Evolutionary conservation across 2,888 invertebrate genomes (phyloP), one percentile per base, ranked within the genome.

Genomic region (Himalopsyche japonica): DNA sequence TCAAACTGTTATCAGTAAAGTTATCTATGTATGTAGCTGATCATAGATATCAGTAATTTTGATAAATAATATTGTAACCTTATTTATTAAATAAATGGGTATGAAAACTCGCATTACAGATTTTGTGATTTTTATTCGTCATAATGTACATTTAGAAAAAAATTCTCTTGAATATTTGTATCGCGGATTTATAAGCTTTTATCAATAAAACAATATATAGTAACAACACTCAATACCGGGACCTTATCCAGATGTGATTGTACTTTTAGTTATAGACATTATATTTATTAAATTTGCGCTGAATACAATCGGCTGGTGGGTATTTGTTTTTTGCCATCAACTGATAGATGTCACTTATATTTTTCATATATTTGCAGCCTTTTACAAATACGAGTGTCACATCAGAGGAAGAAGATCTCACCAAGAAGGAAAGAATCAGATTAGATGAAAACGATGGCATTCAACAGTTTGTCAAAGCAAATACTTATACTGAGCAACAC

Each of bases 381-480:
- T 95, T 95, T 90, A 95, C 95, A 10, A 94, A 94, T 88, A 93
- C 93, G 79, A 95, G 95, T 86, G 93, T 95, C 79, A 95, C 95
- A 57, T 96, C 96, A 8, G 96, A 96, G 89, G 97, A 97, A 89
- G 96, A 96, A 88, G 96, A 96, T 88, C 93, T 94, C 88, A 91
- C 92, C 49, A 93, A 94, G 88, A 94, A 94, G 87, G 94, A 95
- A 88, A 90, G 93, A 76, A 94, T 94, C 89, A 92, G 93, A 86
- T 90, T 94, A 32, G 94, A 94, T 88, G 94, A 94, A 88, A 91
- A 93, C 90, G 91, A 95, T 90, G 92, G 95, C 90, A 94, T 86
- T 87, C 88, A 70, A 88, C 89, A 82, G 87, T 89, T 43, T 88
- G 87, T 64, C 34, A 82, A 81, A 37, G 70, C 18, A 5, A 84